These are phyloP conservation scores for Drosophila jambulina DNA, from an alignment of 1,140 invertebrate species.

Conservation along the genomic window DNA sequence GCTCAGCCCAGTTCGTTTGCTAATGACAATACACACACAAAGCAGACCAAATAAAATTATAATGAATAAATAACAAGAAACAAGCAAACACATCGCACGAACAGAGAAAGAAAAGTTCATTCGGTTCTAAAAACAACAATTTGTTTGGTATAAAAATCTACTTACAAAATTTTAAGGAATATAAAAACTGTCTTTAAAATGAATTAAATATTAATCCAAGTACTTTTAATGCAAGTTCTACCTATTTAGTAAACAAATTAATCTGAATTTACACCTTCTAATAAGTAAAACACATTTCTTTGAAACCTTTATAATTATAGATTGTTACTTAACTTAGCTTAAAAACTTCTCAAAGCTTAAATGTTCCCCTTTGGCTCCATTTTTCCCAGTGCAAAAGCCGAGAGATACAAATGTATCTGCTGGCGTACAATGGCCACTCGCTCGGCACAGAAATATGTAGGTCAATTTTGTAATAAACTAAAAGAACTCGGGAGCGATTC, in stretches of 20 bases:
- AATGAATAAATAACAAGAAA: conserved; percentile 80
- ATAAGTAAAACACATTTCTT: background rate
- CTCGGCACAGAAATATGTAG: conserved; percentile 66
- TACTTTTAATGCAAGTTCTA: background rate
- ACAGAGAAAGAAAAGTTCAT: conserved; percentile 3
- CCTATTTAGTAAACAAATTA: background rate
- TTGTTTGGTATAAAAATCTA: no score
- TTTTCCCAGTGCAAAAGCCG: conserved; percentile 7
- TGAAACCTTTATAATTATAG: no score
- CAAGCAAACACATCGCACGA: conserved; percentile 15
- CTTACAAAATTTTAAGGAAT: background rate
- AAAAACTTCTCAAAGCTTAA: background rate
- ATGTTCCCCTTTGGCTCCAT: background rate
- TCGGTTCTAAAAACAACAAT: background rate
- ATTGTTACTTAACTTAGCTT: background rate
- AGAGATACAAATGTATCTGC: conserved; percentile 53
- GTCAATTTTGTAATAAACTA: conserved; percentile 83
- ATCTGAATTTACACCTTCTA: no score
- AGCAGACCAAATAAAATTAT: conserved; percentile 73
- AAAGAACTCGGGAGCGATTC: conserved; percentile 40
- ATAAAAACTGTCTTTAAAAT: no score
- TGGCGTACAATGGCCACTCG: conserved; percentile 44
- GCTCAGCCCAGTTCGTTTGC: conserved; percentile 25
- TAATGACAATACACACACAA: conserved; percentile 35
- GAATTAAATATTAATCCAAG: background rate